Percentiles rank a stretch among this genome's conserved stretches.
Conservation (phyloP, 1,140 invertebrate genomes). For the Drosophila busckii region DNA sequence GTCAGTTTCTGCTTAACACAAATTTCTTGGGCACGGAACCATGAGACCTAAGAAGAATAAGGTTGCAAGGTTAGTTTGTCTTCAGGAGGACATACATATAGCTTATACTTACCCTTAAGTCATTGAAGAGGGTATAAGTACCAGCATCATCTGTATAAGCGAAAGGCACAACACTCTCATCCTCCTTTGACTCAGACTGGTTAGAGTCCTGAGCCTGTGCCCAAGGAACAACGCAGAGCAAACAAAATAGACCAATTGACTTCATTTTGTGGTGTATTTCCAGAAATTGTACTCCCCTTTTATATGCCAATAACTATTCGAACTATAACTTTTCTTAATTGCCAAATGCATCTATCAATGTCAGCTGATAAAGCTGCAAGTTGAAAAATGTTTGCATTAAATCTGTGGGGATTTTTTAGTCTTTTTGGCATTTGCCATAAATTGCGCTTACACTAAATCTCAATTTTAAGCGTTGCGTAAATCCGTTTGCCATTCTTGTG, state of each 20-base stretch:
- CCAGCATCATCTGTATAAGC: too few species aligned
- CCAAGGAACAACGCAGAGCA: not conserved
- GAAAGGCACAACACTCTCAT: not conserved
- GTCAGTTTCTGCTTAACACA: too few species aligned
- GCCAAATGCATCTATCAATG: constrained; percentile 38
- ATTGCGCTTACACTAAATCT: constrained; percentile 62
- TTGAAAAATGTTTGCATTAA: constrained; percentile 11
- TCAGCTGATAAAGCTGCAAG: constrained; percentile 40
- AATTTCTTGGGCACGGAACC: too few species aligned
- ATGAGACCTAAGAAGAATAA: too few species aligned
- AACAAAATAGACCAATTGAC: constrained; percentile 12
- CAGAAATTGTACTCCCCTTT: not conserved
- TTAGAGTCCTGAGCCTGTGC: not conserved
- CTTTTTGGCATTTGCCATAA: constrained; percentile 45
- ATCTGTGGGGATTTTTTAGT: not conserved
- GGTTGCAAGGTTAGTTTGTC: too few species aligned
- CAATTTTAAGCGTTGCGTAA: constrained; percentile 65
- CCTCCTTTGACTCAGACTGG: not conserved
- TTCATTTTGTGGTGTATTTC: constrained; percentile 19
- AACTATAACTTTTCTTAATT: constrained; percentile 22
- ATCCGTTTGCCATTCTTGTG: constrained; percentile 71
- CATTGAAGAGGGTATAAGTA: too few species aligned
- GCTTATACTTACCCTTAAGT: too few species aligned
- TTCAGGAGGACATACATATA: too few species aligned
- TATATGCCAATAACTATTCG: too few species aligned